A percentile compares a stretch with the other conserved stretches of the same genome.
Evolutionary conservation across 2,888 invertebrate genomes (phyloP).

Genomic region (Formica aserva): DNA sequence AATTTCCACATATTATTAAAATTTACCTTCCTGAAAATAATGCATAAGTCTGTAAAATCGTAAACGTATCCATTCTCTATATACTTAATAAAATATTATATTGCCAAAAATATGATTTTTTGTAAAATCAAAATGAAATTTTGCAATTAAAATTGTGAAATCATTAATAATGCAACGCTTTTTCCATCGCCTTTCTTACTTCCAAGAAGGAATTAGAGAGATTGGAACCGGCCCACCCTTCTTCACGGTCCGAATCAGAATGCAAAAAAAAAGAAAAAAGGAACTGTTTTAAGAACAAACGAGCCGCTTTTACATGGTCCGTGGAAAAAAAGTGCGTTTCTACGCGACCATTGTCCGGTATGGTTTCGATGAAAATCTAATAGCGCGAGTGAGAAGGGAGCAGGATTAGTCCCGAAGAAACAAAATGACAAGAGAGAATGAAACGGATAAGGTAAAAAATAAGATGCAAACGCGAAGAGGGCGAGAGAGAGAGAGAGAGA

Average conservation of each 20-base stretch:
- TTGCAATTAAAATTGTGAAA: not conserved
- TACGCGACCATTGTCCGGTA: slow-evolving; percentile 6
- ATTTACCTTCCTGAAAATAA: not conserved
- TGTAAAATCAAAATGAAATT: not conserved
- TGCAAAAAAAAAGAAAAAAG: slow-evolving; percentile 33
- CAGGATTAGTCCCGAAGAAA: slow-evolving; percentile 3
- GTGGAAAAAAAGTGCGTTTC: slow-evolving; percentile 45
- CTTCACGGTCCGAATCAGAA: slow-evolving; percentile 57
- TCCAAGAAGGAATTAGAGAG: slow-evolving; percentile 54
- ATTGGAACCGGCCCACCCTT: slow-evolving; percentile 50
- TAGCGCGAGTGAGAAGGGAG: slow-evolving; percentile 12
- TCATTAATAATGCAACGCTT: not conserved
- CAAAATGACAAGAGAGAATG: slow-evolving; percentile 22
- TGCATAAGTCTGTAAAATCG: not conserved
- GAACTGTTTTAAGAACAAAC: slow-evolving; percentile 49
- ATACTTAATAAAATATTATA: not conserved
- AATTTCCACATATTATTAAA: not conserved
- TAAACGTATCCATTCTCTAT: not conserved
- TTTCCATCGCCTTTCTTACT: not conserved
- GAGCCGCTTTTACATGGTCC: slow-evolving; percentile 30
- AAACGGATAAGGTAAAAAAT: slow-evolving; percentile 11
- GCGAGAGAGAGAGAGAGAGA: not conserved
- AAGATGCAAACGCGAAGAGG: slow-evolving; percentile 5
- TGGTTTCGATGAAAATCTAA: not conserved
- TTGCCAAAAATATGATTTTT: not conserved